Evolutionary conservation across 2,113 vertebrate species (phyloP).

Genomic region (Lates calcarifer): DNA sequence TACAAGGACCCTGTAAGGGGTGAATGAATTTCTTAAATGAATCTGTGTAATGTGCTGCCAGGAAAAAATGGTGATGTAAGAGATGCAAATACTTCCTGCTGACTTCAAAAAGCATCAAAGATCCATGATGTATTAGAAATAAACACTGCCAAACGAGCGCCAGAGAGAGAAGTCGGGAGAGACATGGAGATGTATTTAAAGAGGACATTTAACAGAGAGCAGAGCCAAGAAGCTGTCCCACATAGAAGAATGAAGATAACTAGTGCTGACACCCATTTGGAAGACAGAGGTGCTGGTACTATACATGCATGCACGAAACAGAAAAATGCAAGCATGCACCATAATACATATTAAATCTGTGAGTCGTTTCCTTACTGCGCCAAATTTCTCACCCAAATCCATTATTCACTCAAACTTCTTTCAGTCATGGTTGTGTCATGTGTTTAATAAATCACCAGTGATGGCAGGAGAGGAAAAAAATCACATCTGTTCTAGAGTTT

Average conservation of each 20-base stretch:
- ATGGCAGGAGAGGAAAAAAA: constrained; percentile 17
- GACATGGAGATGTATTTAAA: constrained; percentile 41
- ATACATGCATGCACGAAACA: constrained; percentile 35
- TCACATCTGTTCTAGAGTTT: background rate
- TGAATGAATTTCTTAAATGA: constrained; percentile 37
- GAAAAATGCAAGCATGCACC: constrained; percentile 20
- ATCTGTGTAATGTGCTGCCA: constrained; percentile 45
- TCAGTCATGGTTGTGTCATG: background rate
- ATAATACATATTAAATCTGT: constrained; percentile 25
- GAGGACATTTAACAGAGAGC: constrained; percentile 42
- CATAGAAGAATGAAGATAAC: constrained; percentile 43
- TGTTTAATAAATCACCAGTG: background rate
- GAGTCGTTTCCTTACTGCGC: background rate
- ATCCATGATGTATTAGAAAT: constrained; percentile 49
- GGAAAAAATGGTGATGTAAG: constrained; percentile 57
- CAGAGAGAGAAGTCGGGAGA: constrained; percentile 2
- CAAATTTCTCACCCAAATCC: constrained; percentile 12
- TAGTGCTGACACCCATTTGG: constrained; percentile 54
- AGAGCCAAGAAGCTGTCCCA: constrained; percentile 54
- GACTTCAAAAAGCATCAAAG: constrained; percentile 67
- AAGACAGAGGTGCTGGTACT: constrained; percentile 15
- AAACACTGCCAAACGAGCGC: constrained; percentile 41
- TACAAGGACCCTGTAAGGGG: constrained; percentile 11
- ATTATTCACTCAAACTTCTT: constrained; percentile 40
- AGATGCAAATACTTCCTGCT: constrained; percentile 54